Percentiles rank a stretch among this genome's conserved stretches.
These are phyloP conservation scores for Chondrilla cf. caribensis DNA, from an alignment of 37 sponge, comb jelly and placozoan genomes.

Conservation along the genomic window DNA sequence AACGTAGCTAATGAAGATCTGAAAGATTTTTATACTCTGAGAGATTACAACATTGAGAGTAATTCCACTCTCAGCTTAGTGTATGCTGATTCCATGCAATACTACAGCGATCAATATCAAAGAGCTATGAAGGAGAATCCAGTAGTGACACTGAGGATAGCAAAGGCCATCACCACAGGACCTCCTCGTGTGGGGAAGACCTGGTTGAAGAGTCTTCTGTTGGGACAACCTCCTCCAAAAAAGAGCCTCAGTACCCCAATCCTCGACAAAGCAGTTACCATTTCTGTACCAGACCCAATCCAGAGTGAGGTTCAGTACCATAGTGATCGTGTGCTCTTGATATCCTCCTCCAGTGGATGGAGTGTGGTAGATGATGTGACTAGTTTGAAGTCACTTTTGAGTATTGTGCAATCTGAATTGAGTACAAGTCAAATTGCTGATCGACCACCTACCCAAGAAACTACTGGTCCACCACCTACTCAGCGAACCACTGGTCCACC, in stretches of 20 bases:
- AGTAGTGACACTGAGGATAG: neutral
- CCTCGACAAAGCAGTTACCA: neutral
- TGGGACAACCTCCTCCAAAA: neutral
- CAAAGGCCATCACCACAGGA: neutral
- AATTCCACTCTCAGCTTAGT: constrained; percentile 81
- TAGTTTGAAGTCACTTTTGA: no score
- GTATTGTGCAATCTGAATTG: no score
- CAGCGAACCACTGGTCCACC: no score
- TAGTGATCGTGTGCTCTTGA: no score
- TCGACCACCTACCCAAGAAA: no score
- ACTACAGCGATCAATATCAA: neutral
- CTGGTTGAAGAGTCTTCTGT: neutral
- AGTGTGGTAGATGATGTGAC: no score
- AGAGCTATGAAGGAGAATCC: neutral
- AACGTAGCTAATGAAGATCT: constrained; percentile 91
- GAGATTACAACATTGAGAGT: constrained; percentile 97
- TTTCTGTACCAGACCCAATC: neutral
- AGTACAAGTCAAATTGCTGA: no score
- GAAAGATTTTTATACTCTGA: constrained; percentile 91
- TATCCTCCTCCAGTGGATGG: no score
- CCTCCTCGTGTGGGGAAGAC: neutral
- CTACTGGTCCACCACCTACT: no score
- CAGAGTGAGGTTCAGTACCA: no score
- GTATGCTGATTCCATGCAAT: no score
- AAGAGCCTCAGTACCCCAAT: neutral